Evolutionary conservation across 2,888 invertebrate genomes (phyloP).

Genomic region (Embidobia sp.): DNA sequence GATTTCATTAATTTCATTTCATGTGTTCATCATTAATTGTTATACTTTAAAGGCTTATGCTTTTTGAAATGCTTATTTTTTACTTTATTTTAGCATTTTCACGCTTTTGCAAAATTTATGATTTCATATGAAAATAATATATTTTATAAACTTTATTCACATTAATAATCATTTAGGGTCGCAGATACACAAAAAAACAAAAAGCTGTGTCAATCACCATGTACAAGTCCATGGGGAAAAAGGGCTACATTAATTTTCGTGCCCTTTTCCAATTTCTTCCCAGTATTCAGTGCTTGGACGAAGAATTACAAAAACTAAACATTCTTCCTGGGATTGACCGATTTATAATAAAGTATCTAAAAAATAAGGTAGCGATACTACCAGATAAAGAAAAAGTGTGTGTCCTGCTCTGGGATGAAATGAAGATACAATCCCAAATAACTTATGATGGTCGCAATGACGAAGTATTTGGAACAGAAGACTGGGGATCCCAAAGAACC

Average conservation of each 20-base stretch:
- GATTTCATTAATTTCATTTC: no score
- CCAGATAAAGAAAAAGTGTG: constrained; percentile 1
- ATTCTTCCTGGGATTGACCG: neutral
- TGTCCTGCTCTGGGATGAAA: constrained; percentile 8
- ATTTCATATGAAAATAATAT: no score
- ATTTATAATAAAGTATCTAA: neutral
- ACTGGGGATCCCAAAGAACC: no score
- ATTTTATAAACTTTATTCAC: no score
- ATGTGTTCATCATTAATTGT: no score
- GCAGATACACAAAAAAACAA: neutral
- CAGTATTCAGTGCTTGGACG: neutral
- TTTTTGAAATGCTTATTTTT: no score
- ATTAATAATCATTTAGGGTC: constrained; percentile 11
- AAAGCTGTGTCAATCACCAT: constrained; percentile 9
- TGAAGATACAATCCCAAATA: constrained; percentile 1
- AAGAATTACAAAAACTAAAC: neutral
- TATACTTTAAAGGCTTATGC: no score
- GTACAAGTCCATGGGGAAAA: constrained; percentile 18
- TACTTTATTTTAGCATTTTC: no score
- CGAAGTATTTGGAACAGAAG: neutral
- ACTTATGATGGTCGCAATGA: neutral
- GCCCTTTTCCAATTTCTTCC: constrained; percentile 1
- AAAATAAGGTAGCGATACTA: neutral
- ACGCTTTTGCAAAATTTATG: no score
- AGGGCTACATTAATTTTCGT: constrained; percentile 2